These are phyloP conservation scores for Caenorhabditis imperialis DNA, from an alignment of 2,888 invertebrate species.

Conservation along the genomic window DNA sequence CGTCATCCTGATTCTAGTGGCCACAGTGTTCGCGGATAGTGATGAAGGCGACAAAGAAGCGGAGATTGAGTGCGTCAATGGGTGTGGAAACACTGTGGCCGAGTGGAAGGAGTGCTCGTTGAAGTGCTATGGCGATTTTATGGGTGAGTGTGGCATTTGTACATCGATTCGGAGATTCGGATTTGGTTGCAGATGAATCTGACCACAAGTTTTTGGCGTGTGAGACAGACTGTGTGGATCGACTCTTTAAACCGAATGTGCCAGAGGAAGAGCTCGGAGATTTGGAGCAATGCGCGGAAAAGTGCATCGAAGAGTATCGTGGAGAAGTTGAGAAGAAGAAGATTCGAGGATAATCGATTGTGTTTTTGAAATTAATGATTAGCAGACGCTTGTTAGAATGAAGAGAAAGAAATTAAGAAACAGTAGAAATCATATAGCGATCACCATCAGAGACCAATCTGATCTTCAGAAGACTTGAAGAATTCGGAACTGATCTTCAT, in stretches of 20 bases:
- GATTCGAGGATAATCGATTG: too few species aligned
- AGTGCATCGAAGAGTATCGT: slow-evolving; percentile 27
- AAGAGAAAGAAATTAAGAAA: too few species aligned
- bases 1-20: too few species aligned
- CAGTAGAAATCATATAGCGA: too few species aligned
- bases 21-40: too few species aligned
- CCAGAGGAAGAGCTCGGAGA: slow-evolving; percentile 6
- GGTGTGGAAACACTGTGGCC: slow-evolving; percentile 23
- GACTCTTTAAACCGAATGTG: slow-evolving; percentile 14
- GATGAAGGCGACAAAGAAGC: slow-evolving; percentile 14
- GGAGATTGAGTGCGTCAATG: slow-evolving; percentile 28
- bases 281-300: slow-evolving; percentile 26
- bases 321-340: too few species aligned
- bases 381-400: too few species aligned
- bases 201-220: slow-evolving; percentile 24
- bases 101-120: slow-evolving; percentile 30
- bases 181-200: slow-evolving; percentile 16
- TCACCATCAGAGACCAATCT: too few species aligned
- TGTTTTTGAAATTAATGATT: too few species aligned
- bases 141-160: slow-evolving; percentile 6
- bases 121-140: slow-evolving; percentile 16
- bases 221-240: slow-evolving; percentile 22
- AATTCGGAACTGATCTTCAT: too few species aligned
- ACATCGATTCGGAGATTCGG: slow-evolving; percentile 1
- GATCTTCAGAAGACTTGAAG: too few species aligned